Percentiles rank a stretch among this genome's conserved stretches.
phyloP scores from a whole-genome alignment of 2,113 vertebrate genomes.

The Cyphomyrus plagiostoma region DNA sequence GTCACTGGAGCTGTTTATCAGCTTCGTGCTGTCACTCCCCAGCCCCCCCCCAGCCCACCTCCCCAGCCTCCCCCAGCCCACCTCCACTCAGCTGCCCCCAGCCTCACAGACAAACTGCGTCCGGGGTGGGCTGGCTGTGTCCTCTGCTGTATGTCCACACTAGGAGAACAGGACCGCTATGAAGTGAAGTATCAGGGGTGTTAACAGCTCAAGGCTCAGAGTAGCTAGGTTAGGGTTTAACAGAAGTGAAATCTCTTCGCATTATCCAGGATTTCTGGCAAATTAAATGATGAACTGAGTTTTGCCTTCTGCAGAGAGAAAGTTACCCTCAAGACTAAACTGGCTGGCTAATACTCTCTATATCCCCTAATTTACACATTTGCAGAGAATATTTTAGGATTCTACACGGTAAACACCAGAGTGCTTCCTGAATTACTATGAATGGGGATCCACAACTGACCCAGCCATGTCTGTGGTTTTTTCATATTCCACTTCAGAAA shows the following conservation, averaged over 20 bases:
- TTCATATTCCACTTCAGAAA: not conserved
- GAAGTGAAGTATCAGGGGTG: not conserved
- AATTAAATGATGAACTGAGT: not conserved
- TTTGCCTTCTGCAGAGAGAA: not conserved
- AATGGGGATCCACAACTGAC: not conserved
- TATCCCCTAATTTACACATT: not conserved
- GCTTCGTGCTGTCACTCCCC: constrained; percentile 68
- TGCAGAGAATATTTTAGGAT: not conserved
- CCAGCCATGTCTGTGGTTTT: not conserved
- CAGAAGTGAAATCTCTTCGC: not conserved
- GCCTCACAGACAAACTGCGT: constrained; percentile 62
- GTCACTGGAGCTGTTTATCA: constrained; percentile 75
- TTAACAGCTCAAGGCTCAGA: not conserved
- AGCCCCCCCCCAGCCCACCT: constrained; percentile 27
- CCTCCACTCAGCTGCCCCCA: constrained; percentile 51
- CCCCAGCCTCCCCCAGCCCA: not conserved
- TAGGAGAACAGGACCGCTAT: not conserved
- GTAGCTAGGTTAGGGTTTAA: not conserved
- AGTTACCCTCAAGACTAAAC: not conserved
- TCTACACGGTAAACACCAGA: not conserved
- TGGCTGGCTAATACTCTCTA: not conserved
- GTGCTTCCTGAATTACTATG: not conserved
- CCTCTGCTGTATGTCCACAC: constrained; percentile 35
- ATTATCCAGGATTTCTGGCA: not conserved
- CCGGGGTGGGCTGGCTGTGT: constrained; percentile 52